Evolutionary conservation across 2,113 vertebrate species (phyloP), one percentile per base, ranked within the genome.

Genomic region (Perca fluviatilis): DNA sequence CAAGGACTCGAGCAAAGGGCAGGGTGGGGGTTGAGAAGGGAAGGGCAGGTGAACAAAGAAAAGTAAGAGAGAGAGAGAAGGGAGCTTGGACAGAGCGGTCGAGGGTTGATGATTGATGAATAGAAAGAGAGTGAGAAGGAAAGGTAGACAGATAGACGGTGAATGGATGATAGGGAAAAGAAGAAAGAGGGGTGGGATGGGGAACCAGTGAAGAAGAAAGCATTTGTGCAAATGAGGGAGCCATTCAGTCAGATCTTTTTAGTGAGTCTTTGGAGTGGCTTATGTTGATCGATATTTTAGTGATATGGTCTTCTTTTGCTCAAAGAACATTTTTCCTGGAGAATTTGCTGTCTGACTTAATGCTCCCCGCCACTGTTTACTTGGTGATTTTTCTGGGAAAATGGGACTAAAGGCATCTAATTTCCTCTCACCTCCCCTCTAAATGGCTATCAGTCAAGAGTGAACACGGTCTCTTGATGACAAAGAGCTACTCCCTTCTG

Each of bases 361-460:
- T 80, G 61, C 23, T 76, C 23, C 18, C 30, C 12, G 5, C 27
- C 49, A 49, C 46, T 74, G 61, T 89, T 88, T 87, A 72, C 61
- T 51, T 43, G 49, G 51, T 53, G n/a, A 71, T 82, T 80, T 86
- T 79, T 84, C 76, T 66, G 6, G 13, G 36, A 65, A 25, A 75
- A 87, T 77, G 65, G 70, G 66, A 88, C 75, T 66, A 86, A 79
- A 88, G 68, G 51, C 79, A 62, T 70, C 74, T 83, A 47, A 84
- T 90, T 83, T 87, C 36, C 69, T 80, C 77, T 77, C 53, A 69
- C 68, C 74, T 74, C 18, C 30, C 13, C 61, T 76, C 68, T 83
- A 86, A 90, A 90, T 80, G 68, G 78, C 80, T 12, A 82, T 92
- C 73, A 87, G 80, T 89, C 86, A 85, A 80, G 40, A 86, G 72